A percentile compares a stretch with the other conserved stretches of the same genome.
These are phyloP conservation scores for Pleuronectes platessa DNA, from an alignment of 2,113 vertebrate species.

Conservation along the genomic window DNA sequence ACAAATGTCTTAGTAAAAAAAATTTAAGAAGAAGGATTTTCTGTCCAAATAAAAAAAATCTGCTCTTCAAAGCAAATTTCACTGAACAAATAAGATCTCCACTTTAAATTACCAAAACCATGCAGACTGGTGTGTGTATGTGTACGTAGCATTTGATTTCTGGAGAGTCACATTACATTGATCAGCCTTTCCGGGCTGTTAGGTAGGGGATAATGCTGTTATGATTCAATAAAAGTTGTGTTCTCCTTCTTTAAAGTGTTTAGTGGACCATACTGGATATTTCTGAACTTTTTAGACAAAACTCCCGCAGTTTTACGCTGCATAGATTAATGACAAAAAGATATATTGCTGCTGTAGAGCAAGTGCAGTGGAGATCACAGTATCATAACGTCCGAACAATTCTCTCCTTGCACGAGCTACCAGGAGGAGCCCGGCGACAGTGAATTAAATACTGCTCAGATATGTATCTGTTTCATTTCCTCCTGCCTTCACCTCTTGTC, in stretches of 20 bases:
- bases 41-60: no score
- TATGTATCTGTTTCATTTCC: conserved; percentile 73
- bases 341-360: conserved; percentile 14
- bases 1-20: neutral
- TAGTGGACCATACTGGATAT: neutral
- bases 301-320: conserved; percentile 4
- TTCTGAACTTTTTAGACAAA: neutral
- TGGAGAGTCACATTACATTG: neutral
- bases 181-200: neutral
- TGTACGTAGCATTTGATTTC: neutral
- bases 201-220: neutral
- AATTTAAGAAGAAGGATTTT: no score
- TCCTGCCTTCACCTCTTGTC: conserved; percentile 37
- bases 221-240: neutral
- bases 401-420: conserved; percentile 21
- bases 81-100: neutral
- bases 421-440: neutral
- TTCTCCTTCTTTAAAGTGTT: neutral
- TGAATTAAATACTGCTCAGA: conserved; percentile 54
- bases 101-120: neutral
- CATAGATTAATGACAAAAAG: conserved; percentile 18
- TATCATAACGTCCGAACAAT: conserved; percentile 11
- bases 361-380: conserved; percentile 7
- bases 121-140: neutral
- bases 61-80: neutral